Percentiles rank a stretch among this genome's conserved stretches.
Evolutionary conservation across 2,113 vertebrate genomes (phyloP).

Genomic region (Phalacrocorax brasilianus): DNA sequence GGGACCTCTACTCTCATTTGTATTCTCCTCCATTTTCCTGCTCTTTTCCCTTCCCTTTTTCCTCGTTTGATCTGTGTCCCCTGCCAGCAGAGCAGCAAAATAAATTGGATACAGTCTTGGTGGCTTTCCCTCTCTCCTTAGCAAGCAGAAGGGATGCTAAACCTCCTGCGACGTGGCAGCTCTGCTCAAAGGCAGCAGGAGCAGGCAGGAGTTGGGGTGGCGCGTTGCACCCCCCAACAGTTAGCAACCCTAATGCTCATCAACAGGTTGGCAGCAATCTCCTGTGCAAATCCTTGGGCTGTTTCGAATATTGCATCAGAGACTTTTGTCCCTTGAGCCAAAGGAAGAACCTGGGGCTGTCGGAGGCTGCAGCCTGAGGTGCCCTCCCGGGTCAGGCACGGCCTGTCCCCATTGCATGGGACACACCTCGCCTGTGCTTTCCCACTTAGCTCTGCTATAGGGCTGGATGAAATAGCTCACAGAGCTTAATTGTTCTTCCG

Average conservation of each 20-base stretch:
- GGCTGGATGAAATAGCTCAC: background rate
- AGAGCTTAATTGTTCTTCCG: conserved; percentile 21
- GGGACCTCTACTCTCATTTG: background rate
- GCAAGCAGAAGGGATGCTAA: background rate
- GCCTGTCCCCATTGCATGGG: background rate
- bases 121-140: background rate
- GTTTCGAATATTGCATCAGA: background rate
- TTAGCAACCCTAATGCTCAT: background rate
- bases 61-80: background rate
- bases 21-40: background rate
- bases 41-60: background rate
- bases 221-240: background rate
- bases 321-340: background rate
- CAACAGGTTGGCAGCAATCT: background rate
- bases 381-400: accelerated
- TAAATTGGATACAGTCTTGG: accelerated
- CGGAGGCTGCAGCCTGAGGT: background rate
- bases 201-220: background rate
- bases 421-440: accelerated
- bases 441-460: background rate
- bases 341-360: background rate
- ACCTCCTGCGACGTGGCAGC: background rate
- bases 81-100: background rate
- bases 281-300: background rate
- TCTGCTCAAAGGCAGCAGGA: background rate